These are phyloP conservation scores for Archaeoteleia sp. DNA, from an alignment of 2,888 invertebrate genomes.

Conservation along the genomic window DNA sequence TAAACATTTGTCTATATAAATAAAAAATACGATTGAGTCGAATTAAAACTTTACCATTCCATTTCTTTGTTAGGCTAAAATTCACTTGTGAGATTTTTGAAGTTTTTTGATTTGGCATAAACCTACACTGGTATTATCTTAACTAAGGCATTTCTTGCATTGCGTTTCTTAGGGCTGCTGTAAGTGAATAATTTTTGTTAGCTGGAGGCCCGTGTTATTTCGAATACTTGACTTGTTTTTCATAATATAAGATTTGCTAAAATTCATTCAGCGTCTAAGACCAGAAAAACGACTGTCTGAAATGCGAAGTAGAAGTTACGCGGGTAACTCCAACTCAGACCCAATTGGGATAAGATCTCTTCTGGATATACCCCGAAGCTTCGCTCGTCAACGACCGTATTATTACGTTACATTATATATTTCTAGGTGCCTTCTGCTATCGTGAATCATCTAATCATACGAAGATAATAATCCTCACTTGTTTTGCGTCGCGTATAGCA, in stretches of 20 bases:
- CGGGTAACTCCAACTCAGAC: conserved; percentile 13
- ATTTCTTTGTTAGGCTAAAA: too few relatives aligned
- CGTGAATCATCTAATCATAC: conserved; percentile 56
- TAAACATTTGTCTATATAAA: too few relatives aligned
- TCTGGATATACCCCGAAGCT: conserved; percentile 29
- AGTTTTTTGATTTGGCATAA: too few relatives aligned
- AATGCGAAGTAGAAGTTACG: conserved; percentile 4
- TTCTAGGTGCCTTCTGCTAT: conserved; percentile 54
- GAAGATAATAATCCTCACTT: conserved; percentile 1
- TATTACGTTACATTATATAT: conserved; percentile 55
- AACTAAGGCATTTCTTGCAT: too few relatives aligned
- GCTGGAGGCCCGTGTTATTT: conserved; percentile 12
- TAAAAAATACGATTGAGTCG: too few relatives aligned
- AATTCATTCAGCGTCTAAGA: conserved; percentile 3
- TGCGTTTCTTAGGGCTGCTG: background rate
- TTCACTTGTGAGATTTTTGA: too few relatives aligned
- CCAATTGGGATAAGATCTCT: conserved; percentile 40
- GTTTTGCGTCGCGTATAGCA: background rate
- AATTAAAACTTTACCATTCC: too few relatives aligned
- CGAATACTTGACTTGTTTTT: conserved; percentile 7
- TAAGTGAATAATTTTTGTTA: conserved; percentile 26
- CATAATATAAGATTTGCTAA: conserved; percentile 19
- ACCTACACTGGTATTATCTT: too few relatives aligned
- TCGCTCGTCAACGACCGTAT: conserved; percentile 47
- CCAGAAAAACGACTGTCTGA: conserved; percentile 6